Percentiles rank a stretch among this genome's conserved stretches.
phyloP scores from a whole-genome alignment of 2,797 vertebrate species.

The Rhodeus uyekii region DNA sequence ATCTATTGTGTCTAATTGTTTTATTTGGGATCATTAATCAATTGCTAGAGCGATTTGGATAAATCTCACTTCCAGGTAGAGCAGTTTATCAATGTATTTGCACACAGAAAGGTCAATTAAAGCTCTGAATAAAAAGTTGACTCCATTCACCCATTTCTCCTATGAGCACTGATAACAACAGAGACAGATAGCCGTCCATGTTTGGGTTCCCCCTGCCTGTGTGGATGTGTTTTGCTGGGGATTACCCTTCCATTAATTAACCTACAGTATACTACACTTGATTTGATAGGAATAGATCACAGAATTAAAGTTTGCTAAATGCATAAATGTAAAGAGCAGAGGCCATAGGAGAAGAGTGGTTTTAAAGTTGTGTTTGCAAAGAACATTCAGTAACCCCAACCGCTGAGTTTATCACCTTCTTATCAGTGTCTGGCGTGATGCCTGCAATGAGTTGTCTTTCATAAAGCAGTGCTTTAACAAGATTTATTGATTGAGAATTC shows the following conservation, averaged over 20 bases:
- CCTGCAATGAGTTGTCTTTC: background rate
- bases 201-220: background rate
- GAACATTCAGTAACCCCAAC: background rate
- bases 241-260: background rate
- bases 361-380: background rate
- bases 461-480: background rate
- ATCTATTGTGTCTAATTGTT: conserved; percentile 5
- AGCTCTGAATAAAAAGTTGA: background rate
- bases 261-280: background rate
- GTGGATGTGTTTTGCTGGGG: background rate
- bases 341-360: background rate
- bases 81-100: background rate
- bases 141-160: background rate
- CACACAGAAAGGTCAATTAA: background rate
- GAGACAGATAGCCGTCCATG: background rate
- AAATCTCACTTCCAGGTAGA: conserved; percentile 4
- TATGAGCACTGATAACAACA: background rate
- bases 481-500: background rate
- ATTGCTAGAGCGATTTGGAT: background rate
- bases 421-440: background rate
- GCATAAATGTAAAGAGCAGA: conserved; percentile 12
- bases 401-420: background rate
- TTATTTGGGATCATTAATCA: background rate
- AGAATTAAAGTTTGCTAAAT: too few species aligned
- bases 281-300: background rate